Percentiles rank a stretch among this genome's conserved stretches.
Conservation (phyloP, 2,888 invertebrate genomes). For the Neoascia interrupta region DNA sequence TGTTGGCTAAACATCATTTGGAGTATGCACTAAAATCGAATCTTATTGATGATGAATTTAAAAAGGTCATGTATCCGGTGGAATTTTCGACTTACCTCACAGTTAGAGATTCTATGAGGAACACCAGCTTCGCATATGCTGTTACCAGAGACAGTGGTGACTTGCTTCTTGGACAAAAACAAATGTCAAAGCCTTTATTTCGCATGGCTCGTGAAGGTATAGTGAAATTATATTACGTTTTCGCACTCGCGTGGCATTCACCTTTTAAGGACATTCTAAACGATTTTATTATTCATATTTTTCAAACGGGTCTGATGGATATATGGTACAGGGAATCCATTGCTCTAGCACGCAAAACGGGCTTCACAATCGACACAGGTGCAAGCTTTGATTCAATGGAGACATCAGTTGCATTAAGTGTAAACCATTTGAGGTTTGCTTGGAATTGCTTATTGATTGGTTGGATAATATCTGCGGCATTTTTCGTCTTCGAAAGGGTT, state of each 20-base stretch:
- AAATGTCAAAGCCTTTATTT: background rate
- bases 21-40: too few species aligned
- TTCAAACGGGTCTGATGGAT: slow-evolving; percentile 27
- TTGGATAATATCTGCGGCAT: too few species aligned
- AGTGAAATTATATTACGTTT: background rate
- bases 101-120: slow-evolving; percentile 13
- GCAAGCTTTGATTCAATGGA: too few species aligned
- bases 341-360: background rate
- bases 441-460: too few species aligned
- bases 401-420: too few species aligned
- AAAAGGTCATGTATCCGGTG: background rate
- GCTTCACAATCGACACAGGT: too few species aligned
- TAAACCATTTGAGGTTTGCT: too few species aligned
- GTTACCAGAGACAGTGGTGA: slow-evolving; percentile 7
- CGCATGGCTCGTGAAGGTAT: background rate
- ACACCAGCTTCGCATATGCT: background rate
- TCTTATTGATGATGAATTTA: background rate
- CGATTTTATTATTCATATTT: slow-evolving; percentile 24
- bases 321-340: slow-evolving; percentile 31
- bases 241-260: slow-evolving; percentile 10
- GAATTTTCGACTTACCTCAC: too few species aligned
- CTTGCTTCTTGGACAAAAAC: slow-evolving; percentile 2
- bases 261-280: slow-evolving; percentile 28
- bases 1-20: slow-evolving; percentile 8
- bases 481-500: too few species aligned